These are phyloP conservation scores for Myopa tessellatipennis DNA, from an alignment of 2,888 invertebrate species.

Conservation along the genomic window DNA sequence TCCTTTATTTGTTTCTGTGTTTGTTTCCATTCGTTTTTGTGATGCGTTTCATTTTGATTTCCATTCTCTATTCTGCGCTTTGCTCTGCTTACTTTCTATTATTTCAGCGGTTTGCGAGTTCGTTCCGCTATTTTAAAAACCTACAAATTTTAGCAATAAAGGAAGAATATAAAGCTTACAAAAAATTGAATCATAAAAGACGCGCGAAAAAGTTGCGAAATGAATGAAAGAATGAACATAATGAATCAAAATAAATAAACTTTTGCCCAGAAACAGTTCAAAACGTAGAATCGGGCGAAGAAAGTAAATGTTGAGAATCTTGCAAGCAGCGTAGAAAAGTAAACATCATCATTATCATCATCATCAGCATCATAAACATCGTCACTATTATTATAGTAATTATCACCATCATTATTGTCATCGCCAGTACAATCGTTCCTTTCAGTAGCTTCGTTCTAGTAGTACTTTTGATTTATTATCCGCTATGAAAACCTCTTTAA, in stretches of 20 bases:
- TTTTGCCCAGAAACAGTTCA: background rate
- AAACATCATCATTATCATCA: background rate
- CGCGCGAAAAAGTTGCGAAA: too few relatives aligned
- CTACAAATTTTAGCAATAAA: background rate
- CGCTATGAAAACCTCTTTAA: too few relatives aligned
- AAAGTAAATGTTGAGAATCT: background rate
- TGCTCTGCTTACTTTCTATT: background rate
- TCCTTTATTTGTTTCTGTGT: background rate
- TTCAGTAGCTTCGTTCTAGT: too few relatives aligned
- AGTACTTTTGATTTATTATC: too few relatives aligned
- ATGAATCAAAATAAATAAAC: background rate
- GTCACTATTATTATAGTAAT: too few relatives aligned
- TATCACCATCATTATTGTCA: too few relatives aligned
- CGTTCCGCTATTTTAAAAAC: background rate
- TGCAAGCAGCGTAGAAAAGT: background rate
- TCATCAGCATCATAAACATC: too few relatives aligned
- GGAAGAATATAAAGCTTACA: background rate
- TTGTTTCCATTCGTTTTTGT: background rate
- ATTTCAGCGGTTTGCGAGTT: background rate
- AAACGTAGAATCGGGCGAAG: background rate
- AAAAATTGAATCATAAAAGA: background rate
- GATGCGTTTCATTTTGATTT: too few relatives aligned
- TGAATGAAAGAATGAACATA: background rate
- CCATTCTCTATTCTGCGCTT: background rate
- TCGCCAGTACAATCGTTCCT: too few relatives aligned